These are phyloP conservation scores for Dallia pectoralis DNA, from an alignment of 2,797 vertebrate genomes.

Conservation along the genomic window DNA sequence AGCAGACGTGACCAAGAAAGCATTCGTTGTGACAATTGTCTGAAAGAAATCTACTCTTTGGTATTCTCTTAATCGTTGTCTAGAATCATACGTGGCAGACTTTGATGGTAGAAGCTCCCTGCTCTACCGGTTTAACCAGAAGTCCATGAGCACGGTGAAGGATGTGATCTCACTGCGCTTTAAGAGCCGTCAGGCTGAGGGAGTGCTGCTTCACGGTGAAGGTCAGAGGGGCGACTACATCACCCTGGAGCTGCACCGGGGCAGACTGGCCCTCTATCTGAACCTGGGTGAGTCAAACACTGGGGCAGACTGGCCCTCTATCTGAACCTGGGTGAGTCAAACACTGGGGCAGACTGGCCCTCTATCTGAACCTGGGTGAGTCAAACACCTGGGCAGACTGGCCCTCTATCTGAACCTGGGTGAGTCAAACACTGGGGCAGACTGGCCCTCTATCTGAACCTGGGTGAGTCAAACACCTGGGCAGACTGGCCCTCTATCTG, in stretches of 20 bases:
- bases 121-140: constrained; percentile 97
- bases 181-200: constrained; percentile 90
- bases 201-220: constrained; percentile 93
- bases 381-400: background rate
- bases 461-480: too few species aligned
- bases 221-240: constrained; percentile 93
- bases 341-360: background rate
- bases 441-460: too few species aligned
- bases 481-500: too few species aligned
- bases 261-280: constrained; percentile 85
- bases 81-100: constrained; percentile 90
- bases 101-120: constrained; percentile 94
- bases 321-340: background rate
- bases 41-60: constrained; percentile 14
- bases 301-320: too few species aligned
- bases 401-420: background rate
- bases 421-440: background rate
- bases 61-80: background rate
- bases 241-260: constrained; percentile 90
- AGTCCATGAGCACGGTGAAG: constrained; percentile 95
- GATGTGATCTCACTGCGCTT: constrained; percentile 95
- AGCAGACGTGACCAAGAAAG: background rate
- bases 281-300: constrained; percentile 80
- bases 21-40: background rate
- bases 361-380: background rate